Base-by-base conservation (phyloP, 2,113 vertebrate genomes). In the Lophura nycthemera region DNA sequence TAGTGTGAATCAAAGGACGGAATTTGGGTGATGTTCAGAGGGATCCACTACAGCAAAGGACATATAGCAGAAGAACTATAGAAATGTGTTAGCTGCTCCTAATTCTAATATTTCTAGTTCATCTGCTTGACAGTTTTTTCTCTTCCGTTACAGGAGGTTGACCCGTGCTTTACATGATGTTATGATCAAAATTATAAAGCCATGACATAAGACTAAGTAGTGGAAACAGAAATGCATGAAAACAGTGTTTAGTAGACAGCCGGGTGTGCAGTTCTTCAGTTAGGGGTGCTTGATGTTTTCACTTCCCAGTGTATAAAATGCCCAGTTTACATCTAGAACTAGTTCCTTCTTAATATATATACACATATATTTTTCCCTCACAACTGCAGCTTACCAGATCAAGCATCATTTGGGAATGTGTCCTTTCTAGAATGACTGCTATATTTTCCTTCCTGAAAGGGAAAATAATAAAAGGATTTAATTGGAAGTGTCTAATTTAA, bases 81-180 rank as follows among this genome's bases (percentile, higher is more conserved):
- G 70, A 90, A 95, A 70, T 86, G 69, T 47, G 45, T 25, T 71
- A 78, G 52, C 47, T 93, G 43, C 71, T 88, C 40, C 61, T 75
- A 84, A 76, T 85, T 84, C 80, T 75, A 84, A 22, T 15, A 64
- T 79, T 93, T 82, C 32, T 29, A 83, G 34, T 71, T 84, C 83
- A 86, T 66, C 42, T 93, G 29, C 16, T 63, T 85, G 71, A 75
- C 63, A 84, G 17, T 71, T 82, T 72, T 92, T 84, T 34, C 38
- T 61, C 13, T 85, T 85, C 48, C 63, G n/a, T 82, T 40, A 21
- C 34, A 57, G 43, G 69, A 70, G 54, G 13, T 43, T 84, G 29
- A 43, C 42, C 15, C 42, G 16, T 43, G 42, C 42, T 43, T 43
- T 43, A 43, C 42, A 43, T 43, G 42, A 43, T 43, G 42, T 43